Conservation (phyloP, 2,797 vertebrate species). For the Columba guinea region DNA sequence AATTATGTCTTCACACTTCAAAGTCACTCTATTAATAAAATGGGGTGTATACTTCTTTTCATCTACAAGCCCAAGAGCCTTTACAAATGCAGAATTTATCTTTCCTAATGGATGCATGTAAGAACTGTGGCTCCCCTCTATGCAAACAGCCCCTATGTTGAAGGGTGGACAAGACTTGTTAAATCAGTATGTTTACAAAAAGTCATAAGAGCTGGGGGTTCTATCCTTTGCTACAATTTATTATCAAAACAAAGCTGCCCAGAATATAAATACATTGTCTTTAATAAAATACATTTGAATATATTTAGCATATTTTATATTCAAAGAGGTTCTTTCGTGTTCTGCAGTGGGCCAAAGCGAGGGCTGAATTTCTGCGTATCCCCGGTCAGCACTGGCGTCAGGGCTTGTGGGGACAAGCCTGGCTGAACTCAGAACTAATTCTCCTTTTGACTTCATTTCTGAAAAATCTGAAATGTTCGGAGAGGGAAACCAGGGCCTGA, state of each 20-base stretch:
- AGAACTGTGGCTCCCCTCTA: neutral
- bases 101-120: neutral
- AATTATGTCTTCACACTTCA: fast-evolving
- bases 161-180: neutral
- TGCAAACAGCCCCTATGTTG: neutral
- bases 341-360: neutral
- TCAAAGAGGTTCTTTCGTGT: neutral
- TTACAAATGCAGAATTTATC: neutral
- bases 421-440: neutral
- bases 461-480: neutral
- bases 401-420: neutral
- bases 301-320: neutral
- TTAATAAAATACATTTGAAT: neutral
- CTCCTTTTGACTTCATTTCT: neutral
- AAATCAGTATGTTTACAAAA: neutral
- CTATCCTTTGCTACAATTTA: neutral
- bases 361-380: neutral
- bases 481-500: neutral
- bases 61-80: neutral
- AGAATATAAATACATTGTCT: conserved; percentile 35
- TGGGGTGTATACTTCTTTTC: neutral
- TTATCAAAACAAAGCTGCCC: conserved; percentile 8
- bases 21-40: neutral
- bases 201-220: neutral
- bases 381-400: fast-evolving